Percentiles rank a stretch among this genome's conserved stretches.
phyloP scores from a whole-genome alignment of 2,888 invertebrate genomes.

The Phragmatobia fuliginosa region DNA sequence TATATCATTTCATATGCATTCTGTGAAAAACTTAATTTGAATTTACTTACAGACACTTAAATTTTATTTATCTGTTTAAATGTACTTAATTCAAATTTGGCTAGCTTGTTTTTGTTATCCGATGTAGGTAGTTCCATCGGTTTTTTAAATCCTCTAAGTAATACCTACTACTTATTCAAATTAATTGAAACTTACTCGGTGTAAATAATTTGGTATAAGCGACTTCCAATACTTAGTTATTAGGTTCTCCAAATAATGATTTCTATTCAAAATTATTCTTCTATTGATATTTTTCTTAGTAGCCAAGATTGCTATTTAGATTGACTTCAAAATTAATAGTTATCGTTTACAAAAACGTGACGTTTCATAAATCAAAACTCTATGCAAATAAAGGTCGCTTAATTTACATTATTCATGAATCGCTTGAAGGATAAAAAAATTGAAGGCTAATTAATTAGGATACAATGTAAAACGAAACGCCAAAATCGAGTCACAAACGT shows the following conservation, averaged over 20 bases:
- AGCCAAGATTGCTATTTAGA: neutral
- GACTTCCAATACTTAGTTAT: neutral
- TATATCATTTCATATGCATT: no score
- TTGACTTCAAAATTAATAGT: neutral
- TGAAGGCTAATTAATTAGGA: conserved; percentile 54
- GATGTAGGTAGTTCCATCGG: no score
- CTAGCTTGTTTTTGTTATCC: no score
- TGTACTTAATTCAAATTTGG: no score
- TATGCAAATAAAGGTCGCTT: conserved; percentile 30
- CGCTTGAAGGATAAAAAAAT: conserved; percentile 34
- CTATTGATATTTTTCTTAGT: neutral
- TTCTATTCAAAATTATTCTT: neutral
- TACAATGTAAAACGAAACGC: conserved; percentile 48
- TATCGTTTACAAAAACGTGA: conserved; percentile 10
- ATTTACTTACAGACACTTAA: no score
- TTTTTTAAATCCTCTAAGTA: no score
- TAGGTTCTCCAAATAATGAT: neutral
- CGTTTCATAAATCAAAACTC: conserved; percentile 33
- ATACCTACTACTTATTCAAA: no score
- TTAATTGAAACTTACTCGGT: no score
- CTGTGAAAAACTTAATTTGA: no score
- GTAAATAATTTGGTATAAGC: neutral
- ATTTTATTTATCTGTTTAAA: no score
- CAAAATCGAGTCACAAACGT: conserved; percentile 54
- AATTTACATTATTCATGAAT: conserved; percentile 44